phyloP scores from a whole-genome alignment of 2,113 vertebrate species.

The Triplophysa dalaica region DNA sequence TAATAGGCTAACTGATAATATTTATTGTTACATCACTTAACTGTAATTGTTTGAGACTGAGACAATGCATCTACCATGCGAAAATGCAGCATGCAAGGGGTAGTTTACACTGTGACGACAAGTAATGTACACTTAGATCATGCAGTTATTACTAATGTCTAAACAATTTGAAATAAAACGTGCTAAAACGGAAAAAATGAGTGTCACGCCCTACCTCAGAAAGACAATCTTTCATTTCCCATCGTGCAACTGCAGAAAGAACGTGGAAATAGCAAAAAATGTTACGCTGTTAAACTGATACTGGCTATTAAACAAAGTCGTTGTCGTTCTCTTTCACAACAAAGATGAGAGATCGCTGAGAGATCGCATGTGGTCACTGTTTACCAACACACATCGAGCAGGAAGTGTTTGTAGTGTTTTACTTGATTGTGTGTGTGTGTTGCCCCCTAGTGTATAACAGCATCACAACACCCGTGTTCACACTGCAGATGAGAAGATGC shows the following conservation, averaged over 20 bases:
- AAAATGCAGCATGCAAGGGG: not conserved
- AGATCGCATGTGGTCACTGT: constrained; percentile 10
- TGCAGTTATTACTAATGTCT: not conserved
- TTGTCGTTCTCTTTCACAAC: not conserved
- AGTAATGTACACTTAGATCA: not conserved
- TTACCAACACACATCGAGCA: not conserved
- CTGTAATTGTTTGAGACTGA: not conserved
- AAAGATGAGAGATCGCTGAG: not conserved
- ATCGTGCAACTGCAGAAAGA: not conserved
- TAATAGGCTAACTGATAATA: too few relatives aligned
- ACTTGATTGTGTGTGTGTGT: not conserved
- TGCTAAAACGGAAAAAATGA: not conserved
- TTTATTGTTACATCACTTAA: too few relatives aligned
- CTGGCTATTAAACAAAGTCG: not conserved
- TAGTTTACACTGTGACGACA: not conserved
- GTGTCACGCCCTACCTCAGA: not conserved
- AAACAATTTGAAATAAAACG: not conserved
- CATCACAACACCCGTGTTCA: not conserved
- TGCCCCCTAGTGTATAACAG: constrained; percentile 21
- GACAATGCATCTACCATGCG: not conserved
- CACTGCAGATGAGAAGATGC: too few relatives aligned
- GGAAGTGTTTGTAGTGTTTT: not conserved
- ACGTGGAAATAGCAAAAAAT: not conserved
- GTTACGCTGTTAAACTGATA: not conserved
- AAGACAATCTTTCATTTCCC: not conserved